These are phyloP conservation scores for Melanerpes formicivorus DNA, from an alignment of 2,113 vertebrate species.

Conservation along the genomic window DNA sequence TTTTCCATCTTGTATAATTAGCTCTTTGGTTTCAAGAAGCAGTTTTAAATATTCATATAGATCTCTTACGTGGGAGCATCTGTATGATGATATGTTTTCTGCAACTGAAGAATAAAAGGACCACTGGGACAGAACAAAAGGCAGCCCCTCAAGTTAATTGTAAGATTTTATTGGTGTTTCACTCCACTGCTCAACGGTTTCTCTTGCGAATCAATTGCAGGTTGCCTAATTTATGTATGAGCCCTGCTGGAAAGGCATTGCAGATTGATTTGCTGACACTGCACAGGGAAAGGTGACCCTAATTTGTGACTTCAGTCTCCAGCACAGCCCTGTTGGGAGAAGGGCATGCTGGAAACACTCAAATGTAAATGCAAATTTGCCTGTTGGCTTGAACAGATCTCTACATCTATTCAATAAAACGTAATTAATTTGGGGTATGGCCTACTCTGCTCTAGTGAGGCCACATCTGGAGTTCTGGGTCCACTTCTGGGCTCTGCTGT, in stretches of 20 bases:
- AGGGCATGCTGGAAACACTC: not conserved
- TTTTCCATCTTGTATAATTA: not conserved
- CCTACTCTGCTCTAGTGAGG: too few relatives aligned
- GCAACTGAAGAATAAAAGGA: slow-evolving; percentile 12
- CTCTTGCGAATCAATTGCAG: not conserved
- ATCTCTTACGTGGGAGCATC: not conserved
- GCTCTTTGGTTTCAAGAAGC: not conserved
- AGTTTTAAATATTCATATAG: not conserved
- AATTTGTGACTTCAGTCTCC: not conserved
- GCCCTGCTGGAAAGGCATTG: not conserved
- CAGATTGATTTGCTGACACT: slow-evolving; percentile 47
- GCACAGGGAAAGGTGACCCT: slow-evolving; percentile 9
- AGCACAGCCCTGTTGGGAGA: not conserved
- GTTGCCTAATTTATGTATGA: not conserved
- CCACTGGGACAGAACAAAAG: not conserved
- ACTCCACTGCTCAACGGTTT: not conserved
- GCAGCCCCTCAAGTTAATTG: slow-evolving; percentile 45
- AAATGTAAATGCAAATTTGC: not conserved
- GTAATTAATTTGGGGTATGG: not conserved
- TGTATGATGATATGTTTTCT: not conserved
- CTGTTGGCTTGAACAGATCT: not conserved
- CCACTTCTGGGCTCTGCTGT: too few relatives aligned
- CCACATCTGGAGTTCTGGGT: too few relatives aligned
- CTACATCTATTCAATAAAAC: not conserved
- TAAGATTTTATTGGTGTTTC: slow-evolving; percentile 55